phyloP scores from a whole-genome alignment of 2,113 vertebrate genomes.

The Pan paniscus region DNA sequence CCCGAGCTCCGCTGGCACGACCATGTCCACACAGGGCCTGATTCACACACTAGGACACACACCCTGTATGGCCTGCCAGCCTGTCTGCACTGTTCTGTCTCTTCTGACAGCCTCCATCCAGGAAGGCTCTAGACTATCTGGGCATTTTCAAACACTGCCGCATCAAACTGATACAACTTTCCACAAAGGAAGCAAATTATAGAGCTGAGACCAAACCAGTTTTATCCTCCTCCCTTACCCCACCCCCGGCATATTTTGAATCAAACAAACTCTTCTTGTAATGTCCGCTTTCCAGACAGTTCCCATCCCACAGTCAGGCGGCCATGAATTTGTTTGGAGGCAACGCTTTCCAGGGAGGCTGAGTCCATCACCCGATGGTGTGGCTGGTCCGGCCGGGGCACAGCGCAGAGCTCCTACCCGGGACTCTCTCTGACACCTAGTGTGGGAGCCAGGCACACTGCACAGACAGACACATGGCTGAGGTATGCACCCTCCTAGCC shows the following conservation, averaged over 20 bases:
- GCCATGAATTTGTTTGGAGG: neutral
- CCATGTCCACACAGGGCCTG: constrained; percentile 79
- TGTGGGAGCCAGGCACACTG: constrained; percentile 85
- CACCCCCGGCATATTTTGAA: neutral
- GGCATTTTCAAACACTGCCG: neutral
- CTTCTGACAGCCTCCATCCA: constrained; percentile 64
- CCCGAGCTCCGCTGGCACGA: constrained; percentile 73
- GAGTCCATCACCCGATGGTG: too few relatives aligned
- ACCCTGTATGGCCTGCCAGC: neutral
- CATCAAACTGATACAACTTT: neutral
- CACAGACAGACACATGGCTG: constrained; percentile 75
- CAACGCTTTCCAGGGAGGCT: neutral
- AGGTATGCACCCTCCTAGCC: constrained; percentile 76
- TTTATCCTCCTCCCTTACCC: neutral
- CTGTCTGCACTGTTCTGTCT: constrained; percentile 43
- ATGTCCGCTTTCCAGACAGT: neutral
- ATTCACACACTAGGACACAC: constrained; percentile 82
- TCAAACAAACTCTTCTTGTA: neutral
- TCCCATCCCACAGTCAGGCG: neutral
- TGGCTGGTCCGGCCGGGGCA: neutral
- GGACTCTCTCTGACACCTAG: constrained; percentile 62
- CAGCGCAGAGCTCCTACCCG: neutral
- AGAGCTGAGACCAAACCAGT: neutral
- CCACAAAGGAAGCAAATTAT: neutral
- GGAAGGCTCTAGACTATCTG: neutral